Evolutionary conservation across 2,888 invertebrate species (phyloP).

Genomic region (Lasioglossum lativentre): DNA sequence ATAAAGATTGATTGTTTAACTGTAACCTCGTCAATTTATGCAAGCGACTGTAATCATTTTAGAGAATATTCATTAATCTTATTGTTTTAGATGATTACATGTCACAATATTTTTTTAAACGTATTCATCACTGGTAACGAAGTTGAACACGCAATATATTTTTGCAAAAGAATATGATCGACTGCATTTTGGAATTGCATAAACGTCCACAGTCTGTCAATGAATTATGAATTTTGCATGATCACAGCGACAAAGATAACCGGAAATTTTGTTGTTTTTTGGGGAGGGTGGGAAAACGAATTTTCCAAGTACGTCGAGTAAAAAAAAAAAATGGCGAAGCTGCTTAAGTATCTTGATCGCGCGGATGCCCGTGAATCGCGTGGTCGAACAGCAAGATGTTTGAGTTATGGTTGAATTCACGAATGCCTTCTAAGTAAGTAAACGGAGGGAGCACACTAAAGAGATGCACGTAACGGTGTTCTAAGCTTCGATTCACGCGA

Average conservation of each 20-base stretch:
- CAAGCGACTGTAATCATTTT: too few relatives aligned
- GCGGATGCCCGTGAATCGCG: neutral
- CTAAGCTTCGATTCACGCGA: constrained; percentile 30
- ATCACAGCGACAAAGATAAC: neutral
- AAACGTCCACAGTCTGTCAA: neutral
- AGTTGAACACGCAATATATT: too few relatives aligned
- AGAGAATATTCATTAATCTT: neutral
- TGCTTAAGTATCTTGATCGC: neutral
- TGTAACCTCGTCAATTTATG: too few relatives aligned
- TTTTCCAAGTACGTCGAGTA: neutral
- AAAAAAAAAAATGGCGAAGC: neutral
- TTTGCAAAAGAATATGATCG: too few relatives aligned
- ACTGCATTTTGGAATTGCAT: neutral
- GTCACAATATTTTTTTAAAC: neutral
- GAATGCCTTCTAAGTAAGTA: constrained; percentile 22
- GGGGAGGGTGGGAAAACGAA: neutral
- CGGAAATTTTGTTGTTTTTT: neutral
- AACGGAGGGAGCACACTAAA: neutral
- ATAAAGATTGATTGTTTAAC: too few relatives aligned
- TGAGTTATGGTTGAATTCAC: constrained; percentile 23
- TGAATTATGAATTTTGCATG: neutral
- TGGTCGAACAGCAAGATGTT: neutral
- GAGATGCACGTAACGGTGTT: constrained; percentile 22
- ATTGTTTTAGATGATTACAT: neutral
- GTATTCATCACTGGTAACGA: neutral